These are phyloP conservation scores for Zosterops borbonicus DNA, from an alignment of 2,113 vertebrate genomes.

Conservation along the genomic window DNA sequence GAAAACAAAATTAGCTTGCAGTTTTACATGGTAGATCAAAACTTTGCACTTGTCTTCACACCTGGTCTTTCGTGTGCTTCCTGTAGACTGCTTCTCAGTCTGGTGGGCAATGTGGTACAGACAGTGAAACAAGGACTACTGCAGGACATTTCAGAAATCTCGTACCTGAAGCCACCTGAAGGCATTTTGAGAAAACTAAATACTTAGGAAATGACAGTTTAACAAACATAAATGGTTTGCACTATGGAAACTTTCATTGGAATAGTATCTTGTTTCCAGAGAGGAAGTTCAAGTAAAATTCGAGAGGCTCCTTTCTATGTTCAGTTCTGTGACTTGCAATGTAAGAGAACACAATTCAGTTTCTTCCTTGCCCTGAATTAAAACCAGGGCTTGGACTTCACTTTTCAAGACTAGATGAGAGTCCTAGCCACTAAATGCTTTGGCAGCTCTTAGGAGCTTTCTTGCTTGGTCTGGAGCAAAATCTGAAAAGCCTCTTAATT, in stretches of 20 bases:
- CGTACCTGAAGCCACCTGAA: neutral
- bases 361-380: neutral
- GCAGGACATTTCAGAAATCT: neutral
- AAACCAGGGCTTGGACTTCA: neutral
- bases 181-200: neutral
- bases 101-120: neutral
- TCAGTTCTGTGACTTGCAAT: neutral
- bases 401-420: neutral
- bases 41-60: neutral
- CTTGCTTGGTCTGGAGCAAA: neutral
- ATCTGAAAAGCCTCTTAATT: neutral
- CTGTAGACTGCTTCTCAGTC: neutral
- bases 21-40: neutral
- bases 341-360: neutral
- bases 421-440: neutral
- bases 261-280: neutral
- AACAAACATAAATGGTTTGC: neutral
- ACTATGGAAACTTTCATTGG: neutral
- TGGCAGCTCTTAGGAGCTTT: neutral
- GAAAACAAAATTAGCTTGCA: neutral
- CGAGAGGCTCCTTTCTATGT: rapidly evolving
- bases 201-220: neutral
- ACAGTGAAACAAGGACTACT: neutral
- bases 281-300: neutral
- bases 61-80: neutral